These are phyloP conservation scores for Eupeodes latifasciatus DNA, from an alignment of 2,888 invertebrate genomes.

Conservation along the genomic window DNA sequence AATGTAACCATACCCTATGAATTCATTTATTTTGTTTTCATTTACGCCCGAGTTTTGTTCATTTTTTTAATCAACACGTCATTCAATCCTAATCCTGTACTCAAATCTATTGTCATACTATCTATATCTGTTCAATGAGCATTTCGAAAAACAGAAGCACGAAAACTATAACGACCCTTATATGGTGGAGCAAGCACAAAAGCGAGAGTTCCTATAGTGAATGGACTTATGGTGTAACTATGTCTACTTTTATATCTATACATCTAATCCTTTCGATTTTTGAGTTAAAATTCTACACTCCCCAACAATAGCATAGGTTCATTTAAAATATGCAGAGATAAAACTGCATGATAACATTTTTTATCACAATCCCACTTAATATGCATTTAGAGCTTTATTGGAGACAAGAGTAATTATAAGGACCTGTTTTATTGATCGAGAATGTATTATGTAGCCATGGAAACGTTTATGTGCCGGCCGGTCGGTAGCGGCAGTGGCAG, in stretches of 20 bases:
- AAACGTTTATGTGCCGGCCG: conserved; percentile 38
- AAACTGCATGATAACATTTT: no score
- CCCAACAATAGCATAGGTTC: background rate
- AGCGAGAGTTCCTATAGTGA: conserved; percentile 27
- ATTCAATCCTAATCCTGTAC: conserved; percentile 62
- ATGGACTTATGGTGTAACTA: background rate
- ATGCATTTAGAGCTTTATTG: no score
- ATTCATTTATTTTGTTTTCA: background rate
- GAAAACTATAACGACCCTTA: background rate
- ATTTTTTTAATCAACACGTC: conserved; percentile 55
- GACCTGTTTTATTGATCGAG: background rate
- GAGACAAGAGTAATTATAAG: background rate
- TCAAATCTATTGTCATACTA: conserved; percentile 59
- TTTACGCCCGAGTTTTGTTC: conserved; percentile 15
- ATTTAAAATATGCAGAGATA: background rate
- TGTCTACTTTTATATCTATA: background rate
- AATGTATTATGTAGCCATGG: conserved; percentile 18
- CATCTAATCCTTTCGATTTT: conserved; percentile 62
- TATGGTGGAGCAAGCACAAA: conserved; percentile 41
- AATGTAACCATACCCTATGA: conserved; percentile 11
- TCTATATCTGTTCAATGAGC: conserved; percentile 62
- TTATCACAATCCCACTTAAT: no score
- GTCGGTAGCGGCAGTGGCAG: no score
- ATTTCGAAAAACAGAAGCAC: conserved; percentile 24
- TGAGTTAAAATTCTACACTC: conserved; percentile 15